Evolutionary conservation across 2,888 invertebrate species (phyloP), one percentile per base, ranked within the genome.

Genomic region (Aleiodes testaceus): DNA sequence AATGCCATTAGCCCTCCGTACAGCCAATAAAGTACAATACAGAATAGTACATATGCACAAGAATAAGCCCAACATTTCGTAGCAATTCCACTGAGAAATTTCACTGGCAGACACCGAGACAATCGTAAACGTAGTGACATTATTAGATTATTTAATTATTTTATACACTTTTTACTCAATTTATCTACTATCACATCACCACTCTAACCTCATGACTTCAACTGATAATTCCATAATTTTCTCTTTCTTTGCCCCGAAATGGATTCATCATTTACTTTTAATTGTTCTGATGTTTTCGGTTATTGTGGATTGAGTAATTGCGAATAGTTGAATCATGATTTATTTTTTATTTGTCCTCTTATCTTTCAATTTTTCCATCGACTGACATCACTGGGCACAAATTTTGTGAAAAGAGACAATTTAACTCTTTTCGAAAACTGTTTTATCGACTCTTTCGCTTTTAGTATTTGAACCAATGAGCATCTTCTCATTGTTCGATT

Each of bases 11-110:
- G 84, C 79, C 94, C 93, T 68, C 96, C 96, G 87, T 94, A 95
- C 79, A 94, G 91, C 92, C 95, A 96, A 88, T 94, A 96, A 55
- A 95, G 89, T 76, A 96, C 85, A 80, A 95, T 90, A 85, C 95
- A 92, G 66, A 93, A 89, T 69, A 95, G 90, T 77, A 95, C 88
- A 70, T 93, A 93, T 71, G 93, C 90, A 45, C 93, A 92, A 59
- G 94, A 93, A 73, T 94, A 91, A 68, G 93, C 92, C 94, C 95
- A 96, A 81, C 95, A 92, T 87, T 92, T 92, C 84, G 92, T 90
- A 76, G 92, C 87, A 80, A 92, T 89, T 74, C 89, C 85, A 73
- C 90, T 86, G 70, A 92, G 78, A 78, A 88, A 81, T 78, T 87
- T 86, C 42, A 89, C 76, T 22, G 88, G 84, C 85, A 90, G 85